Base-by-base conservation (phyloP, 2,797 vertebrate species). In the Carapus acus region DNA sequence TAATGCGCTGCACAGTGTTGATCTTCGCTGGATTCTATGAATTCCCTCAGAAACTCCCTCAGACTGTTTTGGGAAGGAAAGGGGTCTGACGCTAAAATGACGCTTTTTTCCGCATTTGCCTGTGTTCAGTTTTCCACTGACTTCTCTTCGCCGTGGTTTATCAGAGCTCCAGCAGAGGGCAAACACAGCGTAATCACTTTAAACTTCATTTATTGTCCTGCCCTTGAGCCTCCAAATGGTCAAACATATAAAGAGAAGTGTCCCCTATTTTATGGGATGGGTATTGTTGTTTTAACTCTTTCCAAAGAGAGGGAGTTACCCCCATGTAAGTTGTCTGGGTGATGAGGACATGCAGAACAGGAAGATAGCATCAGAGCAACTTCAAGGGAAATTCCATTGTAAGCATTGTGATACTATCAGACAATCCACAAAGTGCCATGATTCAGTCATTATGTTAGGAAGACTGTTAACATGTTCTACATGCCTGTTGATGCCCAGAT, bases 281-380 rank as follows among this genome's bases (percentile, higher is more conserved):
- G 61, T 60, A 65, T 75, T 84, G 82, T 85, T 87, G 73, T 83
- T 86, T 80, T 83, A 83, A 78, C 79, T 79, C 80, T 9, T 77
- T 78, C 63, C 79, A 71, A 23, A 22, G 61, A 60, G 82, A 80
- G 83, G 76, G 76, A 82, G 82, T 82, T 81, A 79, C 76, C 47
- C n/a, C 41, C 18, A 52, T 60, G 53, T 71, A 54, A 76, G 66
- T 54, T 40, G 62, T 70, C 62, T 64, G 59, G 24, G 69, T 51
- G 68, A 69, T 74, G 70, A 75, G 57, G 73, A 66, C 57, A 65
- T 14, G 41, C 45, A 45, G 60, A 21, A 37, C 70, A 60, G 62
- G 64, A 66, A 73, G 73, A 76, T 76, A 74, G 61, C 48, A 73
- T 80, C 74, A 54, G 53, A 51, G 51, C 51, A 22, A 41, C 42